A percentile compares a stretch with the other conserved stretches of the same genome.
Conservation (phyloP, 2,888 invertebrate genomes). For the Colletes collaris region DNA sequence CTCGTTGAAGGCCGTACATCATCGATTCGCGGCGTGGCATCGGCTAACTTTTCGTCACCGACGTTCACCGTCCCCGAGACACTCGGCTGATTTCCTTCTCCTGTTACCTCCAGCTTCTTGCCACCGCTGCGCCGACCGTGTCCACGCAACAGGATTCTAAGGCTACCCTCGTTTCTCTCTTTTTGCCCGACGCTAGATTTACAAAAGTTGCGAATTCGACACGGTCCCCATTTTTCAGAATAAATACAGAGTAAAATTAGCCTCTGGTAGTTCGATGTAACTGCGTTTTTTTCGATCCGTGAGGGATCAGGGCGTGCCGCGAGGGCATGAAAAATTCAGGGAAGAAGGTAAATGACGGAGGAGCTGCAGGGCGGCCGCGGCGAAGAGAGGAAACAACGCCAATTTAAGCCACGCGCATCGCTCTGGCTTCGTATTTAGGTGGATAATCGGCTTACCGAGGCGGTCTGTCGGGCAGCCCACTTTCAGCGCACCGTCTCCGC, state of each 20-base stretch:
- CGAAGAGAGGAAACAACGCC: constrained; percentile 68
- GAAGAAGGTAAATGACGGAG: constrained; percentile 40
- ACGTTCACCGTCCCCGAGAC: constrained; percentile 6
- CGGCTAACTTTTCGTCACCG: constrained; percentile 68
- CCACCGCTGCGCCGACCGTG: too few species aligned
- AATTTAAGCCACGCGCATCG: constrained; percentile 82
- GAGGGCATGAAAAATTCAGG: constrained; percentile 27
- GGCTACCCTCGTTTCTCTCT: too few species aligned
- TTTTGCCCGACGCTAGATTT: too few species aligned
- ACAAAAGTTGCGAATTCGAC: too few species aligned
- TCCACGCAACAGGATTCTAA: too few species aligned
- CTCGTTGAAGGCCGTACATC: constrained; percentile 61
- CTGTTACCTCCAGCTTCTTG: too few species aligned
- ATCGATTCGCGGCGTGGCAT: constrained; percentile 54
- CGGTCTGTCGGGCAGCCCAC: constrained; percentile 70
- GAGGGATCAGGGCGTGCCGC: too few species aligned
- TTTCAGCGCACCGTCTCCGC: constrained; percentile 58
- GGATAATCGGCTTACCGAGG: constrained; percentile 82
- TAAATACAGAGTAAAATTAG: too few species aligned
- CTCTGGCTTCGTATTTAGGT: constrained; percentile 82
- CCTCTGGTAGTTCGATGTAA: too few species aligned
- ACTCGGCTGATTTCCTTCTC: neutral
- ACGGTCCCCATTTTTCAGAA: too few species aligned
- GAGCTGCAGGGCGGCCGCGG: constrained; percentile 20
- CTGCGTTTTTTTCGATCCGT: too few species aligned